phyloP scores from a whole-genome alignment of 1,140 invertebrate species.

The Diploscapter pachys region DNA sequence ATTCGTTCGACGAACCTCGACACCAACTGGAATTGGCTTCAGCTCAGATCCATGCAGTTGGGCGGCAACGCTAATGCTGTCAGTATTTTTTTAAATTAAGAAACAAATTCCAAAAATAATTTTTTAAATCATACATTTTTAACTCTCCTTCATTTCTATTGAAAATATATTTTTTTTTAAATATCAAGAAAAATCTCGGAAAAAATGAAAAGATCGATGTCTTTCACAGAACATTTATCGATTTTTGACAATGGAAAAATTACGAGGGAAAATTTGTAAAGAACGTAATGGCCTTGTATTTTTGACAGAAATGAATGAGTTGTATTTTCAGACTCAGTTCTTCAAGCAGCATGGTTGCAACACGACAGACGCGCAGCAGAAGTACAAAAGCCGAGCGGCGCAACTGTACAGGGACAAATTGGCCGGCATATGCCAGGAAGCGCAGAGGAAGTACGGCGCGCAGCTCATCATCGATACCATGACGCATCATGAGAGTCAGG shows the following conservation, averaged over 20 bases:
- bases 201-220: too few species aligned
- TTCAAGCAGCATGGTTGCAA: conserved; percentile 89
- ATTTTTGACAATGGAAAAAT: too few species aligned
- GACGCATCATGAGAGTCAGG: conserved; percentile 12
- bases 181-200: too few species aligned
- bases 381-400: conserved; percentile 93
- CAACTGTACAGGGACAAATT: conserved; percentile 84
- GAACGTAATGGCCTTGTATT: neutral
- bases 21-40: conserved; percentile 72
- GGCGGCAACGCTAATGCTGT: conserved; percentile 97
- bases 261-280: too few species aligned
- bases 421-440: conserved; percentile 73
- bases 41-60: conserved; percentile 93
- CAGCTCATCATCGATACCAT: conserved; percentile 69
- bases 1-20: conserved; percentile 78
- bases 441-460: conserved; percentile 80
- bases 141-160: too few species aligned
- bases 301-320: neutral
- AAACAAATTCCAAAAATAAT: too few species aligned
- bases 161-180: too few species aligned
- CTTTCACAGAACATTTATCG: too few species aligned
- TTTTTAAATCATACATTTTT: too few species aligned
- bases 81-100: conserved; percentile 59
- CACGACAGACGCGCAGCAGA: conserved; percentile 87
- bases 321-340: conserved; percentile 72